A percentile compares a stretch with the other conserved stretches of the same genome.
These are phyloP conservation scores for Lasioglossum calceatum DNA, from an alignment of 2,888 invertebrate species.

Conservation along the genomic window DNA sequence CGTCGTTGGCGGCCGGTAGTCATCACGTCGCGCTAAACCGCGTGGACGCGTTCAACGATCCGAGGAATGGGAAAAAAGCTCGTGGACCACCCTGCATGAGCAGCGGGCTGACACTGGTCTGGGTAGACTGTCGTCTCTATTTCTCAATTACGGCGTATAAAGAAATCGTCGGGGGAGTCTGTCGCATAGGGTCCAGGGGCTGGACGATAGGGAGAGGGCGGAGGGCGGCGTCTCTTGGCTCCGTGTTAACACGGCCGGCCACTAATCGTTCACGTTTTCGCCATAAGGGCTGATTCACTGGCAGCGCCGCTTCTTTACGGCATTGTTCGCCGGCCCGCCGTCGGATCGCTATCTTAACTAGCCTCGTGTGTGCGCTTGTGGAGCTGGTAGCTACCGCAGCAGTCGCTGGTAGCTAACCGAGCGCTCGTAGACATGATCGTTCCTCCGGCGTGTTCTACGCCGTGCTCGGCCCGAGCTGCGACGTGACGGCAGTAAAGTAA, in stretches of 20 bases:
- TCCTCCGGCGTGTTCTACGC: slow-evolving; percentile 71
- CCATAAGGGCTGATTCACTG: slow-evolving; percentile 81
- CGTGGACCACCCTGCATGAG: slow-evolving; percentile 54
- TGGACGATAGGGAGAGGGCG: background rate
- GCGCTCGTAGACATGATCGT: slow-evolving; percentile 68
- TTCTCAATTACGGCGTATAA: slow-evolving; percentile 56
- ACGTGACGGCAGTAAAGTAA: slow-evolving; percentile 80
- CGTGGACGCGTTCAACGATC: slow-evolving; percentile 45
- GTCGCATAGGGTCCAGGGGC: background rate
- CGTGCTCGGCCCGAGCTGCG: slow-evolving; percentile 65
- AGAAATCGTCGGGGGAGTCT: background rate
- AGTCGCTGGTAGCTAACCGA: slow-evolving; percentile 61
- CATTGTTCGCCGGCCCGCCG: slow-evolving; percentile 78
- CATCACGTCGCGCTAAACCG: slow-evolving; percentile 46
- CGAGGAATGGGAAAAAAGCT: slow-evolving; percentile 2
- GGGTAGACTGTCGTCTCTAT: slow-evolving; percentile 33
- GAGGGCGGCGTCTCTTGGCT: slow-evolving; percentile 46
- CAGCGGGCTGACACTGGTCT: background rate
- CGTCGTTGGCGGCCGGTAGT: slow-evolving; percentile 64
- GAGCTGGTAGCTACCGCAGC: slow-evolving; percentile 62
- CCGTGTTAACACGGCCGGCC: slow-evolving; percentile 80
- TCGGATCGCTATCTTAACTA: slow-evolving; percentile 83
- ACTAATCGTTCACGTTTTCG: slow-evolving; percentile 84
- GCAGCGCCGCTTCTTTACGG: slow-evolving; percentile 80
- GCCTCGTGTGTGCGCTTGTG: slow-evolving; percentile 72